Base-by-base conservation (phyloP, 2,888 invertebrate species). In the Neoascia interrupta region DNA sequence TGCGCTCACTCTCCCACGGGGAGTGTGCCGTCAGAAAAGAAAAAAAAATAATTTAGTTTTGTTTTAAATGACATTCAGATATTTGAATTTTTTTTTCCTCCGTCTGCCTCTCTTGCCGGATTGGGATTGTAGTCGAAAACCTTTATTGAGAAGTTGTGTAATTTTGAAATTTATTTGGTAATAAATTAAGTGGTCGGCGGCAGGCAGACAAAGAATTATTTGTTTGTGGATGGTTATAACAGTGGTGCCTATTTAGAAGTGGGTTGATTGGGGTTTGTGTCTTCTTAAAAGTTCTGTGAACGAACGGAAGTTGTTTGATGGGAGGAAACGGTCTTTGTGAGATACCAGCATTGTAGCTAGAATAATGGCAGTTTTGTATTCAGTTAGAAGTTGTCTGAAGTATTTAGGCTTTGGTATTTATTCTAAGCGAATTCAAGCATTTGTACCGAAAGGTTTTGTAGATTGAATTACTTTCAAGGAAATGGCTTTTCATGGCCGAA, bases 121-220 rank as follows among this genome's bases (percentile, higher is more conserved):
- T 49, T 43, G n/a, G 2, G 8, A 8, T 49, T 51, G 47, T 45
- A 36, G 31, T 5, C 6, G 54, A 11, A 61, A 31, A 64, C 19
- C 51, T 54, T 72, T 63, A 75, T 75, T 69, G 75, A 58, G 75
- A 69, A 69, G 75, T 69, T 69, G 63, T 75, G 69, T 75, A 69
- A 39, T 63, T 58, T 69, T 37, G 18, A 28, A 66, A 79, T 66
- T 79, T 79, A 79, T 66, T 66, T 79, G 66, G 60, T 56, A 60
- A 66, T 79, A 79, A 79, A 79, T 70, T 56, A 53, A 54, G 28
- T 34, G 45, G 58, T 47, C 45, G 47, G 47, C 53, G 45, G 74
- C 19, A 37, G 15, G 37, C 13, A 47, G 21, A 68, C 34, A 43
- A 60, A 68, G 39, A 53, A 53, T 21, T 68, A 49, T 68, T 39